Evolutionary conservation across 2,113 vertebrate species (phyloP).

Genomic region (Drymodes brunneopygia): DNA sequence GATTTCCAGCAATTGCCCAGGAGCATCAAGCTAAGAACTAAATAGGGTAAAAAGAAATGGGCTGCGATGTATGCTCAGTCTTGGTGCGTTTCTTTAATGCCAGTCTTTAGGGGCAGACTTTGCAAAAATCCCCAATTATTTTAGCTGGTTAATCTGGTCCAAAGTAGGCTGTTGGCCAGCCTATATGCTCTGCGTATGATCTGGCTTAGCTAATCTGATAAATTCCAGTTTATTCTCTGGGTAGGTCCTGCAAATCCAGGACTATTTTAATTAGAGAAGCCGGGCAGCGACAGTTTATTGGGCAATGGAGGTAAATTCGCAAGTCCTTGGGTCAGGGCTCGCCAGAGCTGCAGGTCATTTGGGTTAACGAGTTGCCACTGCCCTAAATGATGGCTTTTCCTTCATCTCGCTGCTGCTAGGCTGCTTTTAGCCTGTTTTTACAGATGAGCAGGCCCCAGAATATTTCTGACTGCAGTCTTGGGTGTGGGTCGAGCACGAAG

Average conservation of each 20-base stretch:
- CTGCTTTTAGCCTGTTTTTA: slow-evolving; percentile 13
- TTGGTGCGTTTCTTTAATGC: slow-evolving; percentile 51
- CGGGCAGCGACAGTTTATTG: slow-evolving; percentile 43
- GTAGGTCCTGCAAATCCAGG: slow-evolving; percentile 63
- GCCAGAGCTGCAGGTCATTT: slow-evolving; percentile 48
- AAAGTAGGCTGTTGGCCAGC: slow-evolving; percentile 66
- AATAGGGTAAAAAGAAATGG: slow-evolving; percentile 34
- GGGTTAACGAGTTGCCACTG: slow-evolving; percentile 48
- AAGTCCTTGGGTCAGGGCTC: slow-evolving; percentile 4
- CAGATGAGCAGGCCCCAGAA: neutral
- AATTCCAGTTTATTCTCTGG: slow-evolving; percentile 65
- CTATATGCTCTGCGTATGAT: slow-evolving; percentile 46
- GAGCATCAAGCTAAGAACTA: slow-evolving; percentile 32
- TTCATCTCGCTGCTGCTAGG: neutral
- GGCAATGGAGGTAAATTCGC: slow-evolving; percentile 48
- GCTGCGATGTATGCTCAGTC: slow-evolving; percentile 25
- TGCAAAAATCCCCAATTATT: slow-evolving; percentile 69
- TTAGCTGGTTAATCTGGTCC: slow-evolving; percentile 66
- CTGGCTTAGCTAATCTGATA: slow-evolving; percentile 66
- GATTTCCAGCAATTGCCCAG: slow-evolving; percentile 13
- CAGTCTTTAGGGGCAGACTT: slow-evolving; percentile 64
- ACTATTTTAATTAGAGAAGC: slow-evolving; percentile 67
- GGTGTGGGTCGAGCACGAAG: neutral
- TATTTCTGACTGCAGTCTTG: neutral
- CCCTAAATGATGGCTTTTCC: slow-evolving; percentile 41